These are phyloP conservation scores for Venturia canescens DNA, from an alignment of 1,140 invertebrate genomes.

Conservation along the genomic window DNA sequence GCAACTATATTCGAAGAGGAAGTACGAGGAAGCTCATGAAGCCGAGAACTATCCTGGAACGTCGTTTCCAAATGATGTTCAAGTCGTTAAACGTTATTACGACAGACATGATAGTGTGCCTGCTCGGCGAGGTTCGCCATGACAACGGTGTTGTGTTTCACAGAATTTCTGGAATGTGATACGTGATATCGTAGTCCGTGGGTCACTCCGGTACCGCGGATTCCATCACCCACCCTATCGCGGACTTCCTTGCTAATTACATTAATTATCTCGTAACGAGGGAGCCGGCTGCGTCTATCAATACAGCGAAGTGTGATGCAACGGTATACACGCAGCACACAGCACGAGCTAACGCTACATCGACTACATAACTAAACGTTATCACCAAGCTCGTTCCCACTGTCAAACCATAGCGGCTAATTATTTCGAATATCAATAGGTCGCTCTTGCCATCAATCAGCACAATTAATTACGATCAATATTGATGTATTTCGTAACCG, in stretches of 20 bases:
- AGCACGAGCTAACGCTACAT: neutral
- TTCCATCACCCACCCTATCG: neutral
- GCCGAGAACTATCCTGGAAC: too few relatives aligned
- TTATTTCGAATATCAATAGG: too few relatives aligned
- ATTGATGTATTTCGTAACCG: too few relatives aligned
- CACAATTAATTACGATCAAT: too few relatives aligned
- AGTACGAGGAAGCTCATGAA: too few relatives aligned
- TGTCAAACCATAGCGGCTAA: too few relatives aligned
- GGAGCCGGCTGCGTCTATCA: neutral
- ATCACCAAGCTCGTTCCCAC: neutral
- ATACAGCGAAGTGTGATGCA: slow-evolving; percentile 22
- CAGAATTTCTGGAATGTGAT: neutral
- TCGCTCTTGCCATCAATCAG: too few relatives aligned
- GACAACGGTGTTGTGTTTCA: neutral
- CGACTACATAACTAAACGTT: neutral
- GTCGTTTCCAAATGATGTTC: neutral
- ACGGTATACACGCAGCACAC: neutral
- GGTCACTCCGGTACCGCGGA: neutral
- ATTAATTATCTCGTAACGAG: slow-evolving; percentile 44
- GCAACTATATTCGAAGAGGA: too few relatives aligned
- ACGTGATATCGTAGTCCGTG: neutral
- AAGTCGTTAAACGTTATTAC: neutral
- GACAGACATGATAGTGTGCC: neutral
- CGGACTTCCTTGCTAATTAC: slow-evolving; percentile 31
- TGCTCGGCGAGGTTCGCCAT: too few relatives aligned